phyloP scores from a whole-genome alignment of 2,888 invertebrate species.

The Orchestes rusci region DNA sequence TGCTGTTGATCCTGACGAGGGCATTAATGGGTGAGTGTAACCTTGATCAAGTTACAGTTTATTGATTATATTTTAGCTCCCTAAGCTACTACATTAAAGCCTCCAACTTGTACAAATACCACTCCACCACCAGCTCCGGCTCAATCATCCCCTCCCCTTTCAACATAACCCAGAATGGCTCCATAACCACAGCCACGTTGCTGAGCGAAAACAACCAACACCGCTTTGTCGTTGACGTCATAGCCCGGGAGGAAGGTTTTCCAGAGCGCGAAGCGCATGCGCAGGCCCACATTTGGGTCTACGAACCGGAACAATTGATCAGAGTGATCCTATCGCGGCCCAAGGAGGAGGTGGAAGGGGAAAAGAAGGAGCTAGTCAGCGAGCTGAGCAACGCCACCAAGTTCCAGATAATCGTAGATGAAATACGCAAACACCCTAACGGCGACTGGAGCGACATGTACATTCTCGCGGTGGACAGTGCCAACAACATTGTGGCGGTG shows the following conservation, averaged over 20 bases:
- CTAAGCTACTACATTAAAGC: conserved; percentile 75
- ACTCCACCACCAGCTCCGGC: conserved; percentile 67
- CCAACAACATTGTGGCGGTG: conserved; percentile 67
- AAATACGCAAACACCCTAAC: conserved; percentile 47
- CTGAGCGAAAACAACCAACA: conserved; percentile 88
- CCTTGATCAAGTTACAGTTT: not conserved
- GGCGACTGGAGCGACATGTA: conserved; percentile 73
- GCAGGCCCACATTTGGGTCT: conserved; percentile 82
- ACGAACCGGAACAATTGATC: conserved; percentile 75
- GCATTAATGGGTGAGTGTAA: conserved; percentile 38
- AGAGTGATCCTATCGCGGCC: conserved; percentile 78
- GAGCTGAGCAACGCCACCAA: conserved; percentile 70
- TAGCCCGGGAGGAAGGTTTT: conserved; percentile 72
- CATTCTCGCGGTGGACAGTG: conserved; percentile 71
- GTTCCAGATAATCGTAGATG: conserved; percentile 71
- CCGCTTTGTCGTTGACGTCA: conserved; percentile 74
- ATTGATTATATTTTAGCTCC: conserved; percentile 48
- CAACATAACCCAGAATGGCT: conserved; percentile 64
- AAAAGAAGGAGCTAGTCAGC: conserved; percentile 62
- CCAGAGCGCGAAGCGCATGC: conserved; percentile 72
- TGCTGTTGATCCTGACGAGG: conserved; percentile 77
- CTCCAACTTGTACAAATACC: conserved; percentile 74
- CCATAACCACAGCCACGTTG: conserved; percentile 67
- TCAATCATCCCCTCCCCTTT: conserved; percentile 87
- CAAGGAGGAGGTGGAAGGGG: conserved; percentile 65